These are phyloP conservation scores for Globodera rostochiensis DNA, from an alignment of 1,140 invertebrate species.

Conservation along the genomic window DNA sequence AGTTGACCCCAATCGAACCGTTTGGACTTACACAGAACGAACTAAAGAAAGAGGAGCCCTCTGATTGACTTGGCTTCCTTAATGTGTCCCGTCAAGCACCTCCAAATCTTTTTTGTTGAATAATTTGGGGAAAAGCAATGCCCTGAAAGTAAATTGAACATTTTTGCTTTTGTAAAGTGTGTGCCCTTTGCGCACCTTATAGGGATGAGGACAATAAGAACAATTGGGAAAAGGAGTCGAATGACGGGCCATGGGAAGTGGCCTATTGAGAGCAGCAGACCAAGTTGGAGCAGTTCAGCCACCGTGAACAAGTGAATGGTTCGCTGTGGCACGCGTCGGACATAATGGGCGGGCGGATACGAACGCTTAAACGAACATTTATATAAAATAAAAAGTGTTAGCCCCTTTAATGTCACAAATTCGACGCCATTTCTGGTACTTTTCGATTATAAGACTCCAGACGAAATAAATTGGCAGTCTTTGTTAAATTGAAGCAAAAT, in stretches of 20 bases:
- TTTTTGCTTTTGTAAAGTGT: neutral
- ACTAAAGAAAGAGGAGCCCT: too few relatives aligned
- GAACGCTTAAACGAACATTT: slow-evolving; percentile 63
- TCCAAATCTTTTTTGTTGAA: slow-evolving; percentile 66
- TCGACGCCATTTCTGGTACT: too few relatives aligned
- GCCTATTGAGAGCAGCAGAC: slow-evolving; percentile 67
- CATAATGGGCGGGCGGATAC: slow-evolving; percentile 69
- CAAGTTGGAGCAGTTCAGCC: slow-evolving; percentile 66
- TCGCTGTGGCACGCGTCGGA: slow-evolving; percentile 67
- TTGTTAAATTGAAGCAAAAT: too few relatives aligned
- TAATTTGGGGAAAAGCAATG: slow-evolving; percentile 65
- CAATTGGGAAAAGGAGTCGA: slow-evolving; percentile 68
- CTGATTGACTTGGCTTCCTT: neutral
- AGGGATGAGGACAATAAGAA: slow-evolving; percentile 67
- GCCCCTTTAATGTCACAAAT: too few relatives aligned
- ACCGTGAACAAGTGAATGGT: slow-evolving; percentile 68
- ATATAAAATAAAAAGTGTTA: neutral
- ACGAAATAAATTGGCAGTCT: too few relatives aligned
- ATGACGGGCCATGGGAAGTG: slow-evolving; percentile 67
- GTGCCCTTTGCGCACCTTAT: slow-evolving; percentile 62
- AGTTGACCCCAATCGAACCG: too few relatives aligned
- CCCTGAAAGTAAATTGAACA: neutral
- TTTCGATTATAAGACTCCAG: too few relatives aligned
- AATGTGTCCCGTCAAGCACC: slow-evolving; percentile 62
- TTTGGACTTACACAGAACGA: too few relatives aligned